Base-by-base conservation (phyloP, 2,888 invertebrate genomes). In the Caenorhabditis angaria region DNA sequence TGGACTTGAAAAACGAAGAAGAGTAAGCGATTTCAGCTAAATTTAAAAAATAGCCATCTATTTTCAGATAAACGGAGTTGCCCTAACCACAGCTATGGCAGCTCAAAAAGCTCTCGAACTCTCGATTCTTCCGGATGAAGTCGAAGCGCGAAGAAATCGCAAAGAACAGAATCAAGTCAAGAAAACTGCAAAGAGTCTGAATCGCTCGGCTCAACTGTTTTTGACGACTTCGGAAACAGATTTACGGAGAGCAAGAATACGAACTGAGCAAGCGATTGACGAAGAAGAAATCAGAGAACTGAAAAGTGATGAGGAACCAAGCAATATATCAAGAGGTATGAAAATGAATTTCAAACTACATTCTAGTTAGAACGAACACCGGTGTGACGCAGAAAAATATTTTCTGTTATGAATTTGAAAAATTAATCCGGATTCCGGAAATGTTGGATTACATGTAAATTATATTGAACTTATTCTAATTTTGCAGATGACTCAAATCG, bases 71-170 rank as follows among this genome's bases (percentile, higher is more conserved):
- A 85, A 85, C 62, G 80, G 83, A 22, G 83, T 86, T 8, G 86
- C 86, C 8, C 55, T 87, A 25, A 84, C 84, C 10, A 84, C 86
- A 3, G 86, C 84, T 0, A 71, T 86, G 68, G 85, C 84, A 14
- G 86, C 86, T 12, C 82, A 84, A 59, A 76, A 83, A 55, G 85
- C 84, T 6, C 70, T 87, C 22, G 85, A 86, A 56, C 62, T 86
- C 6, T 83, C 83, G 14, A 77, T 87, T 41, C 78, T 86, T 28
- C 86, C 86, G 0, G 86, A 87, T 56, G 86, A 85, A 67, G 83
- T 75, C 2, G 82, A 80, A 79, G 66, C 71, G 10, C 71, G 71
- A 32, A 60, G 71, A 6, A 51, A 65, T 20, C 68, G 72, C 12
- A 68, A 73, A 62, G 68, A 73, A 22, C 61, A 65, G 22, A 35